A percentile compares a stretch with the other conserved stretches of the same genome.
These are phyloP conservation scores for Microctenopoma steveboyesi DNA, from an alignment of 2,797 vertebrate species.

Conservation along the genomic window DNA sequence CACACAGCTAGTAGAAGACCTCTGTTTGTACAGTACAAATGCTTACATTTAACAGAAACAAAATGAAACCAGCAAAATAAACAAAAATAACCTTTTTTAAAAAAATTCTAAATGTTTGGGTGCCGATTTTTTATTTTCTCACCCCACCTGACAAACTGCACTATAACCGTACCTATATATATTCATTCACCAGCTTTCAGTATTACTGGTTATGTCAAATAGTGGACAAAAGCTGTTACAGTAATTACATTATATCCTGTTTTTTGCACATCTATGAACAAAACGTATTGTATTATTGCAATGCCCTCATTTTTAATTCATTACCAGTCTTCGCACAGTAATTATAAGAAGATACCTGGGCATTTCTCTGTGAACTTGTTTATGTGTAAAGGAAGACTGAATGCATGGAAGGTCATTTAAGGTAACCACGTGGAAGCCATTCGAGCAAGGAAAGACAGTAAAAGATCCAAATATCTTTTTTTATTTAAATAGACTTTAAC, in stretches of 20 bases:
- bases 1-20: background rate
- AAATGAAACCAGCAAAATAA: background rate
- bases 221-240: background rate
- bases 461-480: background rate
- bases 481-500: background rate
- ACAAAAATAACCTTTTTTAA: background rate
- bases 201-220: background rate
- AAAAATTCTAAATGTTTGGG: background rate
- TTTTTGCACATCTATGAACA: background rate
- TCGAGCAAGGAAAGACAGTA: background rate
- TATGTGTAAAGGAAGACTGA: background rate
- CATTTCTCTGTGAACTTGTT: background rate
- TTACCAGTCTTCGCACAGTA: no score
- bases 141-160: background rate
- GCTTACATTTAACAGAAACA: no score
- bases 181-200: background rate
- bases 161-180: background rate
- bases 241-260: no score
- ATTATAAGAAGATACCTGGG: background rate
- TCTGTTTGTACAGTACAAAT: background rate
- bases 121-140: background rate
- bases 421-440: no score
- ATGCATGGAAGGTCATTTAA: background rate
- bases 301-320: no score
- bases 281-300: background rate